phyloP scores from a whole-genome alignment of 1,140 invertebrate genomes.

The Drosophila aff. region DNA sequence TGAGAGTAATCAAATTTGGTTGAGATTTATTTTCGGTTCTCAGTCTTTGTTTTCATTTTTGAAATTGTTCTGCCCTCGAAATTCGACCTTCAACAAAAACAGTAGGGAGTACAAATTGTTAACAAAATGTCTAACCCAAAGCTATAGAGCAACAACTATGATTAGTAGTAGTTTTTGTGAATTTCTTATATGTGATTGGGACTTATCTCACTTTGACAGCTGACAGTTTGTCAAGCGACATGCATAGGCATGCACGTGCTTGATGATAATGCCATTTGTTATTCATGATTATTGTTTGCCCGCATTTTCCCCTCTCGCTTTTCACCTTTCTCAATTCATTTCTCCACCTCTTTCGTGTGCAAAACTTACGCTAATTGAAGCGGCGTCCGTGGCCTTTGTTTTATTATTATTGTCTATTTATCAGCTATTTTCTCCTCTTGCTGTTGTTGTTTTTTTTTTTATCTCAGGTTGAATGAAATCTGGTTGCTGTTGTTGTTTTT shows the following conservation, averaged over 20 bases:
- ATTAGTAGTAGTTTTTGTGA: not conserved
- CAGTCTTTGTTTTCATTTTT: conserved; percentile 2
- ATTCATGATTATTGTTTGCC: conserved; percentile 15
- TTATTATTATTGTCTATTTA: conserved; percentile 59
- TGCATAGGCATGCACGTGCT: conserved; percentile 31
- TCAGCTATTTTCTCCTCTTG: conserved; percentile 60
- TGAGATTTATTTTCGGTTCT: conserved; percentile 9
- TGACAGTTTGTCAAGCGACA: conserved; percentile 1
- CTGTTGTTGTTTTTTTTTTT: conserved; percentile 28
- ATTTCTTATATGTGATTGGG: not conserved
- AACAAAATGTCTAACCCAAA: not conserved
- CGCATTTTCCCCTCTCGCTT: not conserved
- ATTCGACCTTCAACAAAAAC: not conserved
- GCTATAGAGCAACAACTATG: not conserved
- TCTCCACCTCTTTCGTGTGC: conserved; percentile 14
- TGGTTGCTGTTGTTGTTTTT: conserved; percentile 12
- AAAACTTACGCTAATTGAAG: conserved; percentile 63
- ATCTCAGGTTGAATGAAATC: conserved; percentile 65
- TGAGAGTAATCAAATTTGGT: conserved; percentile 9
- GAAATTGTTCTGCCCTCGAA: conserved; percentile 1
- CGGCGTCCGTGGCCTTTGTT: conserved; percentile 57
- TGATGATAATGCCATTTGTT: conserved; percentile 19
- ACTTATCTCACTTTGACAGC: conserved; percentile 1
- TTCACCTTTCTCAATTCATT: conserved; percentile 21
- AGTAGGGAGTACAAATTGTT: not conserved